Evolutionary conservation across 2,113 vertebrate genomes (phyloP).

Genomic region (Reinhardtius hippoglossoides): DNA sequence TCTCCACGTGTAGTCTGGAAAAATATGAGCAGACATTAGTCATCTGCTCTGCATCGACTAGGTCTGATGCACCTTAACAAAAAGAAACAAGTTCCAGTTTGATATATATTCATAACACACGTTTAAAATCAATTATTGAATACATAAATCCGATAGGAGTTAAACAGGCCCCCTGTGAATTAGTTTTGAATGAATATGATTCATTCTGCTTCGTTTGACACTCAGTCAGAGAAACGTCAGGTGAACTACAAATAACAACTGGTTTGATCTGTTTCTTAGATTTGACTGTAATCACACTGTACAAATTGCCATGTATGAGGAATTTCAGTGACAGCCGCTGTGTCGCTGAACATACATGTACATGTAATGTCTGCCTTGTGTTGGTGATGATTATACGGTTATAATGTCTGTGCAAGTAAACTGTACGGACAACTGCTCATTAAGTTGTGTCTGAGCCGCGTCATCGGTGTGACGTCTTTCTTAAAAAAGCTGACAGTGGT

Average conservation of each 20-base stretch:
- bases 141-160: not conserved
- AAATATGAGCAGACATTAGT: conserved; percentile 46
- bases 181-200: not conserved
- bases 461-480: conserved; percentile 37
- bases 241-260: no score
- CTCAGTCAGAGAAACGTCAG: no score
- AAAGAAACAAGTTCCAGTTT: conserved; percentile 4
- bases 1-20: conserved; percentile 33
- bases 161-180: not conserved
- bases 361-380: conserved; percentile 9
- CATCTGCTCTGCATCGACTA: conserved; percentile 16
- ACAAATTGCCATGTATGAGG: not conserved
- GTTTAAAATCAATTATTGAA: conserved; percentile 1
- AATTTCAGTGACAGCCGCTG: not conserved
- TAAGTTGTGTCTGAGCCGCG: conserved; percentile 29
- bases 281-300: no score
- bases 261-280: not conserved
- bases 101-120: not conserved
- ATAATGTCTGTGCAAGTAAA: conserved; percentile 26
- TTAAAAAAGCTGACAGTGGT: conserved; percentile 59
- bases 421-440: conserved; percentile 50
- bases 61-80: conserved; percentile 28
- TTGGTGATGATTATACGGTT: conserved; percentile 10
- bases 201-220: not conserved
- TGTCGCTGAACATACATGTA: not conserved